Percentiles rank a stretch among this genome's conserved stretches.
Conservation (phyloP, 2,113 vertebrate species). For the Cairina moschata region DNA sequence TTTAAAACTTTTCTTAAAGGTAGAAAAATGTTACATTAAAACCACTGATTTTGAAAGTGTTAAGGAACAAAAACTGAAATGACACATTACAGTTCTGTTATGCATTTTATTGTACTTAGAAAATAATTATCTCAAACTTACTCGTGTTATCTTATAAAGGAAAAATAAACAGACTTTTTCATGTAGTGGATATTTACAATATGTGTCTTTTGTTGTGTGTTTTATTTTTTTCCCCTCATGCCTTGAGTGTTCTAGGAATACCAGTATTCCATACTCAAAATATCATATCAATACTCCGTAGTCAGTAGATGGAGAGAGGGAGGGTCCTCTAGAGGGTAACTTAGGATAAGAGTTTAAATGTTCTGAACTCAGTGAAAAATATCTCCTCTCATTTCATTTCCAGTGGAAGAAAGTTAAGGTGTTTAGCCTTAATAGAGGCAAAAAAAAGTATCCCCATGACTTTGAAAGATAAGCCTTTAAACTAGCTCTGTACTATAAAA, state of each 20-base stretch:
- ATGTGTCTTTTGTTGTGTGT: too few relatives aligned
- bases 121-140: neutral
- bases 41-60: neutral
- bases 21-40: neutral
- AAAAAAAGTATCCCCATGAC: neutral
- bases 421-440: neutral
- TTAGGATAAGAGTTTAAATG: neutral
- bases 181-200: rapidly evolving
- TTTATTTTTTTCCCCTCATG: neutral
- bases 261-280: neutral
- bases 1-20: neutral
- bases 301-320: neutral
- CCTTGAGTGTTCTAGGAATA: neutral
- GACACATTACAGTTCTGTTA: neutral
- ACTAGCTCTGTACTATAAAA: neutral
- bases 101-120: neutral
- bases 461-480: neutral
- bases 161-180: neutral
- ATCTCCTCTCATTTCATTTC: neutral
- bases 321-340: neutral
- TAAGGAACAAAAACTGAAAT: neutral
- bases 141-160: neutral
- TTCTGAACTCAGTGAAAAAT: neutral
- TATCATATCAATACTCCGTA: neutral
- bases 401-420: neutral